Evolutionary conservation across 2,888 invertebrate species (phyloP), one percentile per base, ranked within the genome.

Genomic region (Troides oblongomaculatus): DNA sequence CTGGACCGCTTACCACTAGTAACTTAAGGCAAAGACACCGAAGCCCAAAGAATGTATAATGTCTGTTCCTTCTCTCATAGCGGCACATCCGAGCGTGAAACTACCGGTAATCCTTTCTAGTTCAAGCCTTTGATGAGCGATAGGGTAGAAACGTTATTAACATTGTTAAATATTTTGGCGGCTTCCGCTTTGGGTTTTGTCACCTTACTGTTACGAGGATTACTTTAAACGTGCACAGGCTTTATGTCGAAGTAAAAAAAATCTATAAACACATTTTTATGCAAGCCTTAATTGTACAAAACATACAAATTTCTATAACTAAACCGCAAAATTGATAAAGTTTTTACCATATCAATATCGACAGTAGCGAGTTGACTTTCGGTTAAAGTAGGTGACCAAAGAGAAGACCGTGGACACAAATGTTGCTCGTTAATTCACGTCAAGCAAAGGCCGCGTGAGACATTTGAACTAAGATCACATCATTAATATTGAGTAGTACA

Each of bases 401-500:
- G 79, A 79, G 77, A 83, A 80, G 81, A 83, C 82, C 82, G 83
- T 84, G 87, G 82, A 80, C 89, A 89, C 85, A 87, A 89, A 88
- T 86, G 83, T 79, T 71, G 78, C 81, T 82, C 90, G 91, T 92
- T 91, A 90, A 90, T 91, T 87, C 81, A 81, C 83, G 91, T 92
- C 92, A 84, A 82, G 84, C 78, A 77, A 81, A 83, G 84, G 83
- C 87, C 86, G 85, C 81, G 79, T 80, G 84, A 85, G 87, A 88
- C 87, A 86, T 86, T 86, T 85, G 88, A 87, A 87, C 88, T 89
- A 86, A 91, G 85, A 89, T 91, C 89, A 86, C 88, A 90, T 92
- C 91, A 92, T 92, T 92, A 92, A 92, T 92, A 92, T 89, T 85
- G 87, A 90, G 88, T 81, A 83, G 84, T 84, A 83, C 85, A 81